Evolutionary conservation across 2,888 invertebrate genomes (phyloP), one percentile per base, ranked within the genome.

Genomic region (Calameuta pallipes): DNA sequence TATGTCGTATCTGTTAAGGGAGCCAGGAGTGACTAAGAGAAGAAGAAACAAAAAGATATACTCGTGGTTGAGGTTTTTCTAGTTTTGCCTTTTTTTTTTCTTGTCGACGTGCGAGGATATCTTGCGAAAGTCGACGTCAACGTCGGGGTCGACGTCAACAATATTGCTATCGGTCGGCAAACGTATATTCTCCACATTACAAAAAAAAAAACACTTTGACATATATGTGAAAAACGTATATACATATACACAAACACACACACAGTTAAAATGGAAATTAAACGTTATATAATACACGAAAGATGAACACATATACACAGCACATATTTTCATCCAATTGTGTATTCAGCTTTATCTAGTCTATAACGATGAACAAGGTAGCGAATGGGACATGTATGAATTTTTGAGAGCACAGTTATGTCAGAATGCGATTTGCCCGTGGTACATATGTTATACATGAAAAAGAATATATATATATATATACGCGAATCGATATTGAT

Each of bases 341-440:
- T 87, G 85, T 87, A 85, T 88, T 87, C 86, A 87, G 84, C 87
- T 87, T 87, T 83, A 88, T 88, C 89, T 90, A 90, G 89, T 89
- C 90, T 87, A 83, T 86, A 85, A 87, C 81, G 77, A 83, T 85
- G 83, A 83, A 84, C 80, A 81, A 83, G 75, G 75, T 76, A 81
- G 76, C 75, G 77, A 82, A 79, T 82, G 81, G 79, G 81, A 81
- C 77, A 78, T 78, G 56, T 76, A 81, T 56, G 41, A 56, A 23
- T 56, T 56, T 56, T 80, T 80, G 81, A 71, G 34, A 70, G 73
- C 76, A 80, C 35, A 37, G 31, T 76, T 76, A 76, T 76, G 36
- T 74, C 79, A 80, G 81, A 83, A 85, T 84, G 82, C 83, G 82
- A 85, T 86, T 85, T 85, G 83, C 85, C 15, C 83, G 81, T 83